Conservation (phyloP, 2,113 vertebrate species). For the Rafetus swinhoei region DNA sequence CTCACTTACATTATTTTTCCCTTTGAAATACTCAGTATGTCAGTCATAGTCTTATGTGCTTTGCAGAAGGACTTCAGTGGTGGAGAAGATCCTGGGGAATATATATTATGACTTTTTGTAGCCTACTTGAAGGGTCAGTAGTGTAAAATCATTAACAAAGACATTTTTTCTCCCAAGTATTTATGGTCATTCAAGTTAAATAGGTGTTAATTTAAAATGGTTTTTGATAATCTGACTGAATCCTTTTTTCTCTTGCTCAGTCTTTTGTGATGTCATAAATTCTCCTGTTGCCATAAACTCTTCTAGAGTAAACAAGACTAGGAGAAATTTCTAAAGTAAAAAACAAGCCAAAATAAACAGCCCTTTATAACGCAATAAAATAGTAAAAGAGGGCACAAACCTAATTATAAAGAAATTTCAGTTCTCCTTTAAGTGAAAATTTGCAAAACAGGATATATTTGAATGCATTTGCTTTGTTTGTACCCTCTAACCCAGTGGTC, state of each 20-base stretch:
- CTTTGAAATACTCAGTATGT: too few species aligned
- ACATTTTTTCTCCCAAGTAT: not conserved
- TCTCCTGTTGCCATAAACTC: not conserved
- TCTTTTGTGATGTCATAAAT: not conserved
- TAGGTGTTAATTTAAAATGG: not conserved
- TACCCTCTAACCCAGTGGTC: not conserved
- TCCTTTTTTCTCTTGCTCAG: constrained; percentile 15
- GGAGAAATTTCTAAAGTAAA: not conserved
- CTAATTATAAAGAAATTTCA: not conserved
- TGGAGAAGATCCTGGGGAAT: too few species aligned
- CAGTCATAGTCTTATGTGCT: too few species aligned
- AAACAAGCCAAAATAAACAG: not conserved
- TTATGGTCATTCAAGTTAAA: not conserved
- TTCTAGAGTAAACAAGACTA: not conserved
- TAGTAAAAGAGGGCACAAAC: not conserved
- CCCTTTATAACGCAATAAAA: not conserved
- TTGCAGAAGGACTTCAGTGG: too few species aligned
- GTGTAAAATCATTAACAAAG: not conserved
- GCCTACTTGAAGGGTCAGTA: not conserved
- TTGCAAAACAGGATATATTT: not conserved
- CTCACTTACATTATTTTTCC: too few species aligned
- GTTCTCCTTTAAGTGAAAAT: not conserved
- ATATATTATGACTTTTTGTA: too few species aligned
- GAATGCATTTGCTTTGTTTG: not conserved
- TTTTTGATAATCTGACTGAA: not conserved